These are phyloP conservation scores for Coccyzus lansbergi DNA, from an alignment of 2,797 vertebrate species.

Conservation along the genomic window DNA sequence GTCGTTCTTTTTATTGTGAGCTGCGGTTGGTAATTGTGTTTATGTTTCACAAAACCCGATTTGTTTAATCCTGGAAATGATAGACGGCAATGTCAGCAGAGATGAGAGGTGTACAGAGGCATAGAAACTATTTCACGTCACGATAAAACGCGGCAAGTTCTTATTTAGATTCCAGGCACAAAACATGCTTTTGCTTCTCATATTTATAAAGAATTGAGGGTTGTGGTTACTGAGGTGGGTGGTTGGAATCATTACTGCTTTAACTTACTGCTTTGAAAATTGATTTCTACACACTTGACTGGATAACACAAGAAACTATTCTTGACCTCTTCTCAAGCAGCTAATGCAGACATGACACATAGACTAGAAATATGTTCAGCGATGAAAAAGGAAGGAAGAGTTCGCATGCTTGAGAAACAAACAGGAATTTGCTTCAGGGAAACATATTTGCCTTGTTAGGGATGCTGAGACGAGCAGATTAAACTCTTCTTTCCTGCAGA, in stretches of 20 bases:
- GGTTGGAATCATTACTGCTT: neutral
- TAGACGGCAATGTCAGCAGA: neutral
- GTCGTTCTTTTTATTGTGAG: neutral
- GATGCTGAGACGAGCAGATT: neutral
- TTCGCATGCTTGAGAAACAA: neutral
- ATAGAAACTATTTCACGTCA: neutral
- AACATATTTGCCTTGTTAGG: rapidly evolving
- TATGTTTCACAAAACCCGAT: neutral
- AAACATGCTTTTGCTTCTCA: neutral
- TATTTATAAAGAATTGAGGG: neutral
- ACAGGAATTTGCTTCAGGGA: neutral
- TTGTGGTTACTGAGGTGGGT: neutral
- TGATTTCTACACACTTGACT: neutral
- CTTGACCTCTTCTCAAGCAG: neutral
- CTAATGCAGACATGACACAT: neutral
- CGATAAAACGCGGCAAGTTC: neutral
- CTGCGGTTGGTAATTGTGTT: neutral
- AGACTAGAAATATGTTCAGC: neutral
- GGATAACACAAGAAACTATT: neutral
- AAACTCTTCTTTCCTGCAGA: conserved; percentile 76
- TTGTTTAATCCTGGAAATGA: neutral
- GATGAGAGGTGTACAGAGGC: neutral
- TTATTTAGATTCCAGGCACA: neutral
- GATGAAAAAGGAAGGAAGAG: neutral
- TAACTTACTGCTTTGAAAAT: neutral